Conservation (phyloP, 2,113 vertebrate species). For the Mesitornis unicolor region DNA sequence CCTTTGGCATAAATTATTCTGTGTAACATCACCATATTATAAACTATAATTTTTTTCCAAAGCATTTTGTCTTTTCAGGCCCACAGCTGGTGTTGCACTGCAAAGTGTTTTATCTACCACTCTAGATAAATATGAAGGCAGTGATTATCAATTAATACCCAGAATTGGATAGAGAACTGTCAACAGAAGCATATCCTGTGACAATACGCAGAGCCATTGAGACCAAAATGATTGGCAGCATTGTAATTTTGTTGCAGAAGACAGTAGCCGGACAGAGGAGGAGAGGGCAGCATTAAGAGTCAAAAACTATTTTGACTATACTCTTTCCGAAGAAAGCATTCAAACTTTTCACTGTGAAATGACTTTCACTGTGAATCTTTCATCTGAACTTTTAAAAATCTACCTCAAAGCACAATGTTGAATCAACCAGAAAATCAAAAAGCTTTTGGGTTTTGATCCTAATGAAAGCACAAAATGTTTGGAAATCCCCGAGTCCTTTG, state of each 20-base stretch:
- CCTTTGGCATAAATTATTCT: not conserved
- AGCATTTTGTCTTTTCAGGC: not conserved
- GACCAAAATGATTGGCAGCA: not conserved
- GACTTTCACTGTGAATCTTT: not conserved
- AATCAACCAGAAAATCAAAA: not conserved
- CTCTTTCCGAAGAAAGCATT: not conserved
- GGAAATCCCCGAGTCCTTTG: not conserved
- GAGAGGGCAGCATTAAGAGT: not conserved
- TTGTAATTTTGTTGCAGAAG: not conserved
- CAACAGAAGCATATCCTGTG: not conserved
- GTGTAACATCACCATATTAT: not conserved
- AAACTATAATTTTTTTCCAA: not conserved
- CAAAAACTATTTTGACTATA: not conserved
- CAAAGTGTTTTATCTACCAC: not conserved
- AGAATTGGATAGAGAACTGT: not conserved
- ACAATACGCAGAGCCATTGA: rapidly evolving
- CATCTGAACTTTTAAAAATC: not conserved
- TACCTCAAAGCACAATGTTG: not conserved
- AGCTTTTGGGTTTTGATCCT: not conserved
- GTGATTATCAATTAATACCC: not conserved
- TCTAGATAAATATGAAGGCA: not conserved
- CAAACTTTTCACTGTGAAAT: not conserved
- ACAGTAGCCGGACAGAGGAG: not conserved
- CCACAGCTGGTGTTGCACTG: not conserved
- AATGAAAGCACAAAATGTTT: not conserved